These are phyloP conservation scores for Trichoplusia ni DNA, from an alignment of 1,140 invertebrate species.

Conservation along the genomic window DNA sequence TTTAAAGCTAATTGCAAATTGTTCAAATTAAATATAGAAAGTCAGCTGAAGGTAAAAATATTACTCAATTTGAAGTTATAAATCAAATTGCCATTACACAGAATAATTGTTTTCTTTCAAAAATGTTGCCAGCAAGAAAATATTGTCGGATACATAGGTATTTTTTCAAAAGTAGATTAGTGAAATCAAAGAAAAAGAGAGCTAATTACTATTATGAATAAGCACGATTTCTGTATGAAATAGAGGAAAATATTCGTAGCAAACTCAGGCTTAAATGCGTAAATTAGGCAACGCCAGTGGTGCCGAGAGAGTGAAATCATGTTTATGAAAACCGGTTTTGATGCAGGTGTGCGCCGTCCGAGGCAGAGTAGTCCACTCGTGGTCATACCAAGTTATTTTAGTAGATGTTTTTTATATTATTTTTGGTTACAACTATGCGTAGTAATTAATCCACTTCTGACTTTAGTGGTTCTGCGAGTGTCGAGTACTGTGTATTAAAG, in stretches of 20 bases:
- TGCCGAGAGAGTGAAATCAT: slow-evolving; percentile 73
- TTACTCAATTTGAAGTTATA: no score
- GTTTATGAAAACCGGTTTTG: slow-evolving; percentile 67
- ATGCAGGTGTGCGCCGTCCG: slow-evolving; percentile 63
- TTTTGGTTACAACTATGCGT: slow-evolving; percentile 7
- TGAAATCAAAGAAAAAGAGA: not conserved
- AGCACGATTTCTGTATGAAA: not conserved
- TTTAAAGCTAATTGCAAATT: not conserved
- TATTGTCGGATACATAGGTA: no score
- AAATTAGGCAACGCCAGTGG: slow-evolving; percentile 57
- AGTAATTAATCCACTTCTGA: slow-evolving; percentile 5
- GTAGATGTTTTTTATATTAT: slow-evolving; percentile 30
- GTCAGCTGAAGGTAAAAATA: not conserved
- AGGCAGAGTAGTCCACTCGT: slow-evolving; percentile 19
- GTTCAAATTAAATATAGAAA: not conserved
- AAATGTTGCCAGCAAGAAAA: no score
- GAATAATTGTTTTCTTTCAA: no score
- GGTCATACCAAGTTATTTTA: slow-evolving; percentile 36
- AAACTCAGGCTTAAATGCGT: slow-evolving; percentile 39
- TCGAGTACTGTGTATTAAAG: no score
- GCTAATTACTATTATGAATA: not conserved
- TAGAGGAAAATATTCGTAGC: slow-evolving; percentile 5
- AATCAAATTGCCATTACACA: no score
- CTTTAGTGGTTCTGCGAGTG: slow-evolving; percentile 2
- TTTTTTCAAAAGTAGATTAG: not conserved